Percentiles rank a stretch among this genome's conserved stretches.
Conservation (phyloP, 2,797 vertebrate species). For the Antrozous pallidus region DNA sequence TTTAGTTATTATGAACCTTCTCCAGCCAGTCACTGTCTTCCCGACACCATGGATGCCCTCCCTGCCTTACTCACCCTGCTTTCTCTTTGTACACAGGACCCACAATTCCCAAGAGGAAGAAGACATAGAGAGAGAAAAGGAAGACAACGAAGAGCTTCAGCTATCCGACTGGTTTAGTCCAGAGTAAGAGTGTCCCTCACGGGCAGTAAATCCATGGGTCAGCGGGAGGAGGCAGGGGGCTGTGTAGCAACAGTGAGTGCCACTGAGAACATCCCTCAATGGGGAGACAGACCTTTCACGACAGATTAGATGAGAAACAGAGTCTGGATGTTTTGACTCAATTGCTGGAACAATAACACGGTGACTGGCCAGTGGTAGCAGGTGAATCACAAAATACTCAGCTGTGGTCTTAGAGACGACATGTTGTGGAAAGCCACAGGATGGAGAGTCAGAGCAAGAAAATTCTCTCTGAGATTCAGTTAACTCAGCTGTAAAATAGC, state of each 20-base stretch:
- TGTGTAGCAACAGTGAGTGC: rapidly evolving
- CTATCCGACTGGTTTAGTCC: slow-evolving; percentile 67
- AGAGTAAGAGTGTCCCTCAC: not conserved
- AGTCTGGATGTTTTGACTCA: not conserved
- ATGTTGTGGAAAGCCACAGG: not conserved
- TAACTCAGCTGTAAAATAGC: not conserved
- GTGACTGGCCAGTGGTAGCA: not conserved
- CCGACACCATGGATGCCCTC: rapidly evolving
- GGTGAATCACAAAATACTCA: not conserved
- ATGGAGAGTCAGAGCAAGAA: not conserved
- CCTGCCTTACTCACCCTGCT: not conserved
- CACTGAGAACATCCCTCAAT: not conserved
- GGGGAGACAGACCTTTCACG: not conserved
- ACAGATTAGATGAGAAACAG: not conserved
- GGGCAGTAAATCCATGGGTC: not conserved
- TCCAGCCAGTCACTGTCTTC: not conserved
- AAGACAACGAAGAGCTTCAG: not conserved
- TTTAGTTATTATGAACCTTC: rapidly evolving
- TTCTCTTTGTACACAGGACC: slow-evolving; percentile 37
- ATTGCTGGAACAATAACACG: not conserved
- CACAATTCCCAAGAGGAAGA: slow-evolving; percentile 38
- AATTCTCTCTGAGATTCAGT: not conserved
- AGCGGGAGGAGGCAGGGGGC: not conserved
- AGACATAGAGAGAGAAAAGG: not conserved
- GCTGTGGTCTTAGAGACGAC: rapidly evolving